phyloP scores from a whole-genome alignment of 2,797 vertebrate species.

The Cygnus olor region DNA sequence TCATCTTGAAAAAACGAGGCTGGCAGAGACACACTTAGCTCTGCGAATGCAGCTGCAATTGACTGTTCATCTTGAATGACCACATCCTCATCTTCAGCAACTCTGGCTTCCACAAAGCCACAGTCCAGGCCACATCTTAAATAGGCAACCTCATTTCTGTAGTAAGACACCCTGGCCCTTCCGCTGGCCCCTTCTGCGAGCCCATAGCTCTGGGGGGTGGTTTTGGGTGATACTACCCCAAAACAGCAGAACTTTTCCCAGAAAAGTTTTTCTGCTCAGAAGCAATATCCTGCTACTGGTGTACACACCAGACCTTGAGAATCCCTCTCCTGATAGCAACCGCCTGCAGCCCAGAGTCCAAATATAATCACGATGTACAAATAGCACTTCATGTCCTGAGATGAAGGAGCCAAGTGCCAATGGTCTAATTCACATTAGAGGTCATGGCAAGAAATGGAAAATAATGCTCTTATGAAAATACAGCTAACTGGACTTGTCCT shows the following conservation, averaged over 20 bases:
- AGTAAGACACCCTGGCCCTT: background rate
- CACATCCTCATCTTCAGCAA: background rate
- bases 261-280: background rate
- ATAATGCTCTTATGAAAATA: slow-evolving; percentile 12
- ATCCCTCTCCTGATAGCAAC: background rate
- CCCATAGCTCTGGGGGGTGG: background rate
- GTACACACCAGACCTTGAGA: background rate
- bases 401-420: background rate
- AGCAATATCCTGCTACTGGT: background rate
- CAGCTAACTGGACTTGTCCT: slow-evolving; percentile 12
- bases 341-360: background rate
- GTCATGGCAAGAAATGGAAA: slow-evolving; percentile 20
- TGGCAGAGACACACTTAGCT: background rate
- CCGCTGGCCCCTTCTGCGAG: background rate
- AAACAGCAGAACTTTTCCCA: background rate
- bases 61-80: background rate
- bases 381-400: background rate
- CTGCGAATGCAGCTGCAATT: background rate
- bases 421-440: background rate
- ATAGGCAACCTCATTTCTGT: background rate
- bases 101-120: background rate
- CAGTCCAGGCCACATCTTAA: background rate
- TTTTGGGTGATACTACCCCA: background rate
- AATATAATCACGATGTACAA: background rate
- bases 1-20: background rate